Percentiles rank a stretch among this genome's conserved stretches.
Evolutionary conservation across 2,888 invertebrate species (phyloP).

Genomic region (Eudemis profundana): DNA sequence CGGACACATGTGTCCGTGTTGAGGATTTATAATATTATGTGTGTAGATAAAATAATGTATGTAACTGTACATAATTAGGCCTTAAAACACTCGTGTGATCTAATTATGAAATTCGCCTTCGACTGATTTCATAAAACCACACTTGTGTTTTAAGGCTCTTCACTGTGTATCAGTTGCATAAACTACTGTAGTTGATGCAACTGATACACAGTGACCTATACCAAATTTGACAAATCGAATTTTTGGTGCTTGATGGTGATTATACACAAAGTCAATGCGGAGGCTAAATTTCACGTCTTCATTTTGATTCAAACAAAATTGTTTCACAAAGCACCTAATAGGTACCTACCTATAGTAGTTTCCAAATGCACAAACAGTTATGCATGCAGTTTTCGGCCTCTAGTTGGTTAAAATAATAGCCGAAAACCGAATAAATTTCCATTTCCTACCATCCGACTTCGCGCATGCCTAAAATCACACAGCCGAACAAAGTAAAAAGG

Average conservation of each 20-base stretch:
- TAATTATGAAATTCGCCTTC: no score
- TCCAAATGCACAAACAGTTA: conserved; percentile 8
- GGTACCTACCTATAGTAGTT: not conserved
- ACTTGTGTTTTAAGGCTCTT: no score
- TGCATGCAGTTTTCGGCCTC: conserved; percentile 2
- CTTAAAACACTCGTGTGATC: no score
- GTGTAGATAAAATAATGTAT: no score
- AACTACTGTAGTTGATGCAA: no score
- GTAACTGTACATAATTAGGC: no score
- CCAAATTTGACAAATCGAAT: no score
- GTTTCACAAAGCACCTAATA: not conserved
- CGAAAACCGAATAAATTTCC: conserved; percentile 23
- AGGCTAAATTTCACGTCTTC: not conserved
- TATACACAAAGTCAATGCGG: not conserved
- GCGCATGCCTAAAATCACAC: conserved; percentile 10
- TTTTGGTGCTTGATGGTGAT: not conserved
- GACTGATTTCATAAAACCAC: no score
- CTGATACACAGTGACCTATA: no score
- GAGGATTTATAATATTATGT: no score
- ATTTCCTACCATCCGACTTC: not conserved
- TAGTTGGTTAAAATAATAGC: conserved; percentile 14
- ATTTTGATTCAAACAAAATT: not conserved
- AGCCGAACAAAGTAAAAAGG: not conserved
- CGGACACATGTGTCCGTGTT: no score
- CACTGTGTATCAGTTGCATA: no score